Conservation (phyloP, 2,888 invertebrate species). For the Gisinianus flammeolus region DNA sequence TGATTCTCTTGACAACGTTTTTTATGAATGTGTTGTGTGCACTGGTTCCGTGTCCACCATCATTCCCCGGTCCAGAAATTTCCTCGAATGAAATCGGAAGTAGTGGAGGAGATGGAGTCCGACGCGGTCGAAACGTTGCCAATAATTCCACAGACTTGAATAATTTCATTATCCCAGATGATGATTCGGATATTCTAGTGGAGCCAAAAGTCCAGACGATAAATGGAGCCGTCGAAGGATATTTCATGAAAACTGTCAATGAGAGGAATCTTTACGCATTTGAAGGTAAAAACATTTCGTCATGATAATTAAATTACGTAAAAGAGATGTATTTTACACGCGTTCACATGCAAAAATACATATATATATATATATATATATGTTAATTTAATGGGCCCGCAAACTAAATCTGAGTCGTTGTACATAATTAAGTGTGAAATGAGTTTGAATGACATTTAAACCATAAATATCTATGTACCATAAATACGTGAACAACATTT, state of each 20-base stretch:
- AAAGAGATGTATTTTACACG: too few species aligned
- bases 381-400: too few species aligned
- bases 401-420: too few species aligned
- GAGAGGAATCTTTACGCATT: conserved; percentile 51
- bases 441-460: too few species aligned
- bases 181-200: neutral
- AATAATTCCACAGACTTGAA: neutral
- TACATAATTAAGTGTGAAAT: too few species aligned
- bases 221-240: conserved; percentile 48
- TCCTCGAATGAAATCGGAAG: neutral
- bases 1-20: conserved; percentile 35
- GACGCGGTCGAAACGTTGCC: neutral
- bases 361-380: too few species aligned
- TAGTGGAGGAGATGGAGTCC: neutral
- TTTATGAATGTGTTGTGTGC: conserved; percentile 53
- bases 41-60: conserved; percentile 52
- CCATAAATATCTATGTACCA: too few species aligned
- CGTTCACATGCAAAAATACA: too few species aligned
- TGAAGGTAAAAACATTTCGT: too few species aligned
- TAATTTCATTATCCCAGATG: neutral
- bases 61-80: conserved; percentile 38
- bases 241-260: conserved; percentile 48
- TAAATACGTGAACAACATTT: too few species aligned
- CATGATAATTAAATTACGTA: too few species aligned
- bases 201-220: conserved; percentile 28